Evolutionary conservation across 2,888 invertebrate genomes (phyloP), one percentile per base, ranked within the genome.

Genomic region (Hydropsyche betteni): DNA sequence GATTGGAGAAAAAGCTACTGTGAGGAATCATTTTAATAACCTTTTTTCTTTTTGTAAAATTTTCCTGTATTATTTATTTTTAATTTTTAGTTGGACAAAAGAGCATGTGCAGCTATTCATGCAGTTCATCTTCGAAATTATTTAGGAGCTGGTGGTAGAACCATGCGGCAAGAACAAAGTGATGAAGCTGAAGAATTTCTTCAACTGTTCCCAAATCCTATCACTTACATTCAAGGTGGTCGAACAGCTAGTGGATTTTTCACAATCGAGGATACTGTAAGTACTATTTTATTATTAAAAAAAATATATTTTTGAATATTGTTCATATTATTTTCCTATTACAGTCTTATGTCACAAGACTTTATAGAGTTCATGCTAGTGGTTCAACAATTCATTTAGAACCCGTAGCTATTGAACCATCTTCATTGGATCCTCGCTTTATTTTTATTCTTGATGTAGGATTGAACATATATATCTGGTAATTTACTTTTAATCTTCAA

Each of bases 141-240:
- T 83, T 88, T 99, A 73, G 98, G 98, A 4, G 99, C 99, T 0
- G 92, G 94, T 78, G 93, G 95, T 83, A 91, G 98, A 24, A 98
- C 99, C 0, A 94, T 96, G 80, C 90, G 99, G 5, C 99, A 99
- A 86, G 99, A 99, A 84, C 98, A 99, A 86, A 92, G 90, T 1
- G 99, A 99, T 82, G 99, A 99, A 85, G 93, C 95, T 0, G 96
- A 98, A 73, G 99, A 99, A 82, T 99, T 99, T 87, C 85, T 99
- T 16, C 91, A 92, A 76, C 88, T 99, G 8, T 99, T 99, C 86
- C 94, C 96, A 75, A 91, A 92, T 14, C 95, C 94, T 78, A 92
- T 99, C 34, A 92, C 94, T 0, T 99, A 99, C 84, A 96, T 99
- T 80, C 96, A 98, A 86, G 99, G 99, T 76, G 98, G 98, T n/a